Percentiles rank a stretch among this genome's conserved stretches.
Evolutionary conservation across 1,140 invertebrate species (phyloP).

Genomic region (Cyphomyrmex costatus): DNA sequence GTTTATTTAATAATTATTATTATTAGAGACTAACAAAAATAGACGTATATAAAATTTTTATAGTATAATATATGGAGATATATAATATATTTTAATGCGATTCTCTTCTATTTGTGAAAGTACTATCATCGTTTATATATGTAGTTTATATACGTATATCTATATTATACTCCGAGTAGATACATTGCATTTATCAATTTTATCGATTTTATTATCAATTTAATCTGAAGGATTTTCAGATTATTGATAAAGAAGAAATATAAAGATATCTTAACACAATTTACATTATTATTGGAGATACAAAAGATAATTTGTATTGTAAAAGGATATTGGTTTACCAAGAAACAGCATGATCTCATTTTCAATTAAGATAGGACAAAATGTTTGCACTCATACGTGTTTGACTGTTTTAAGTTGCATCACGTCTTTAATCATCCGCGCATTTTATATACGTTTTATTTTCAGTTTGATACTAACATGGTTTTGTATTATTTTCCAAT

Average conservation of each 20-base stretch:
- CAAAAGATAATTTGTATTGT: background rate
- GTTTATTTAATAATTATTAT: background rate
- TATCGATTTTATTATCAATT: constrained; percentile 4
- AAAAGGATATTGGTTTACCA: background rate
- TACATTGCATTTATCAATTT: constrained; percentile 8
- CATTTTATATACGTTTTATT: constrained; percentile 1
- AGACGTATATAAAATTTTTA: constrained; percentile 1
- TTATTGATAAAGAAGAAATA: constrained; percentile 19
- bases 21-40: background rate
- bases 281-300: background rate
- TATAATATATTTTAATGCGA: background rate
- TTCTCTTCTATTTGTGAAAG: background rate
- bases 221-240: background rate
- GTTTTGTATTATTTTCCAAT: constrained; percentile 9
- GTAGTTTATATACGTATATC: background rate
- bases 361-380: constrained; percentile 41
- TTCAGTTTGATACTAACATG: constrained; percentile 10
- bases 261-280: constrained; percentile 23
- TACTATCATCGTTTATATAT: background rate
- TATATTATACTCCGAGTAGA: background rate
- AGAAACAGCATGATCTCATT: constrained; percentile 33
- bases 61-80: background rate
- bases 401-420: constrained; percentile 24
- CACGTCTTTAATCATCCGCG: constrained; percentile 2
- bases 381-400: background rate